These are phyloP conservation scores for Nowickia ferox DNA, from an alignment of 2,888 invertebrate genomes.

Conservation along the genomic window DNA sequence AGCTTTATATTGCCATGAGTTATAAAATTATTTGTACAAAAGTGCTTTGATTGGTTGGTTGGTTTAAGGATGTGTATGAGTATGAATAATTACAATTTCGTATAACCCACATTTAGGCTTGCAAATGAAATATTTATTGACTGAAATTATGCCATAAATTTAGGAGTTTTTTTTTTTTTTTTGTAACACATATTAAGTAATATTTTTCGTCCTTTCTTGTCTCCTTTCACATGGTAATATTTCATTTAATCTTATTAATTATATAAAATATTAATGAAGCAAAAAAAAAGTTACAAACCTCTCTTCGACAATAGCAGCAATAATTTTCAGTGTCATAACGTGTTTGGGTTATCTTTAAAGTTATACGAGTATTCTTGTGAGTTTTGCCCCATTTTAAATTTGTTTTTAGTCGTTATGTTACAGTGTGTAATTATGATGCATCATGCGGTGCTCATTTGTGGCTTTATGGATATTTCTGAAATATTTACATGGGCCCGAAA, in stretches of 20 bases:
- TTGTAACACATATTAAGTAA: background rate
- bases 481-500: no score
- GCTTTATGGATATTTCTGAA: no score
- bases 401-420: no score
- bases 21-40: slow-evolving; percentile 21
- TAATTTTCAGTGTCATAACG: background rate
- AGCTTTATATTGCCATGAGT: slow-evolving; percentile 1
- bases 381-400: no score
- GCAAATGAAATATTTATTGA: slow-evolving; percentile 12
- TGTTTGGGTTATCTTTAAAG: no score
- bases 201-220: background rate
- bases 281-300: background rate
- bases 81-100: slow-evolving; percentile 2
- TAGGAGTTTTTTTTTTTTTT: background rate
- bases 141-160: slow-evolving; percentile 24
- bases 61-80: background rate
- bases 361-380: no score
- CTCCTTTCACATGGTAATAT: background rate
- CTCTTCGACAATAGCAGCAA: background rate
- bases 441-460: no score
- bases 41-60: background rate
- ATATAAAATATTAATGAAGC: no score
- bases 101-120: background rate
- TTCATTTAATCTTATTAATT: slow-evolving; percentile 8
- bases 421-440: no score